Percentiles rank a stretch among this genome's conserved stretches.
phyloP scores from a whole-genome alignment of 2,113 vertebrate species.

The Scophthalmus maximus region DNA sequence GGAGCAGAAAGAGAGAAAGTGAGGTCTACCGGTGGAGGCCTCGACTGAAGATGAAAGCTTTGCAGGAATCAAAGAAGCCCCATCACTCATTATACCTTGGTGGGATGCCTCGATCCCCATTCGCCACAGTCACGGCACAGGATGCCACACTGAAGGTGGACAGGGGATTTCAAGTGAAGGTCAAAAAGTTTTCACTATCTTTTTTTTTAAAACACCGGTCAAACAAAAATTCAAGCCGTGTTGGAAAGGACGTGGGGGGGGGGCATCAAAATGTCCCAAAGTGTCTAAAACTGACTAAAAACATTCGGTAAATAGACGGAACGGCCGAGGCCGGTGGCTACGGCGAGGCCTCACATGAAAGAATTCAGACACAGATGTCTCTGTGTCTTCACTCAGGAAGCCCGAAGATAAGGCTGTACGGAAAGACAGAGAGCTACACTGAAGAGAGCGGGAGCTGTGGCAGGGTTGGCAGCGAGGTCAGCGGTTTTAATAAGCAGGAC shows the following conservation, averaged over 20 bases:
- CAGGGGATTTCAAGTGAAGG: constrained; percentile 44
- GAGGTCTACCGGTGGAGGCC: constrained; percentile 67
- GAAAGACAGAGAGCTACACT: constrained; percentile 43
- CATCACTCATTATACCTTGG: constrained; percentile 77
- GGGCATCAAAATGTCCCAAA: background rate
- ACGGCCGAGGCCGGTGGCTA: constrained; percentile 2
- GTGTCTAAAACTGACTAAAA: background rate
- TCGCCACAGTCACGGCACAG: constrained; percentile 38
- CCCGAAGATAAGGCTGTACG: constrained; percentile 12
- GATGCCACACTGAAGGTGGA: constrained; percentile 43
- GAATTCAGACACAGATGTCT: constrained; percentile 41
- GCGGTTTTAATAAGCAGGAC: constrained; percentile 82
- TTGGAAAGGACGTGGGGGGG: background rate
- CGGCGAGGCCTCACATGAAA: constrained; percentile 8
- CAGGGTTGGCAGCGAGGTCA: constrained; percentile 72
- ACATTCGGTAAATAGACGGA: background rate
- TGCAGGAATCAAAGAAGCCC: constrained; percentile 74
- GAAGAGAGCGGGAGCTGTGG: constrained; percentile 13
- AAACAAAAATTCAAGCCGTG: constrained; percentile 20
- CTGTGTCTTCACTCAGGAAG: constrained; percentile 21
- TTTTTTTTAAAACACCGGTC: constrained; percentile 9
- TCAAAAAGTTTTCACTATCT: constrained; percentile 12
- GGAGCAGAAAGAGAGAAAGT: constrained; percentile 65
- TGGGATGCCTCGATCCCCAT: constrained; percentile 65
- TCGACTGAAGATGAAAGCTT: constrained; percentile 81